A percentile compares a stretch with the other conserved stretches of the same genome.
Evolutionary conservation across 35 echinoderm and acorn worm species (phyloP).

Genomic region (Stichopus chloronotus): DNA sequence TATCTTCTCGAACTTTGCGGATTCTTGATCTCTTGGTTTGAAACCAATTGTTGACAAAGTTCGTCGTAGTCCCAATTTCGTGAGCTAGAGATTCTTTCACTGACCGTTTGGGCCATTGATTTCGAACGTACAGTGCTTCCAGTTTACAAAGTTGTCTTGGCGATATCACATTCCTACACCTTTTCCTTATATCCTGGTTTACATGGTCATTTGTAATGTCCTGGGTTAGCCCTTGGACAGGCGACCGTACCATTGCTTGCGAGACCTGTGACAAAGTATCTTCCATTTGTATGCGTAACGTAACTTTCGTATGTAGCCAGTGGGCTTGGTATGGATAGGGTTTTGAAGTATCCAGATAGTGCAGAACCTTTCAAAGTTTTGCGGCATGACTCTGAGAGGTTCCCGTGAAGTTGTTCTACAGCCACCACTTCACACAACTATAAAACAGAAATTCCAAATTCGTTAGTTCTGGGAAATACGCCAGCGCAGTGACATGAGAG

Average conservation of each 20-base stretch:
- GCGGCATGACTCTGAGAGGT: no score
- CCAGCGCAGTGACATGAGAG: no score
- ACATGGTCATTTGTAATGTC: background rate
- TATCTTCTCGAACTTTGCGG: background rate
- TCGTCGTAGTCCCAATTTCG: slow-evolving; percentile 78
- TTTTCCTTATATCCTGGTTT: background rate
- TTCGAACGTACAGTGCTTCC: slow-evolving; percentile 73
- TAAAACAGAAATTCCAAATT: no score
- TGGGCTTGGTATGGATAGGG: background rate
- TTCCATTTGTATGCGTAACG: background rate
- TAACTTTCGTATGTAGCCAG: no score
- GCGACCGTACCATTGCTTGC: background rate
- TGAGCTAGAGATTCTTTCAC: slow-evolving; percentile 81
- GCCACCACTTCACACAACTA: no score
- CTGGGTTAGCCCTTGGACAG: background rate
- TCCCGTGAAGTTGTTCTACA: no score
- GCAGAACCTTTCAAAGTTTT: no score
- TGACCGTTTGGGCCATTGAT: slow-evolving; percentile 82
- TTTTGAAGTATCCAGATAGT: no score
- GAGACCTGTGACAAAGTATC: background rate
- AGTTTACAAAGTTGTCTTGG: slow-evolving; percentile 73
- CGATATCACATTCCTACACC: background rate
- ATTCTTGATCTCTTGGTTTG: slow-evolving; percentile 88
- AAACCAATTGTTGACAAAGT: slow-evolving; percentile 97
- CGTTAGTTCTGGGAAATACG: no score